Conservation (phyloP, 2,888 invertebrate genomes). For the Metallyticus violacea region DNA sequence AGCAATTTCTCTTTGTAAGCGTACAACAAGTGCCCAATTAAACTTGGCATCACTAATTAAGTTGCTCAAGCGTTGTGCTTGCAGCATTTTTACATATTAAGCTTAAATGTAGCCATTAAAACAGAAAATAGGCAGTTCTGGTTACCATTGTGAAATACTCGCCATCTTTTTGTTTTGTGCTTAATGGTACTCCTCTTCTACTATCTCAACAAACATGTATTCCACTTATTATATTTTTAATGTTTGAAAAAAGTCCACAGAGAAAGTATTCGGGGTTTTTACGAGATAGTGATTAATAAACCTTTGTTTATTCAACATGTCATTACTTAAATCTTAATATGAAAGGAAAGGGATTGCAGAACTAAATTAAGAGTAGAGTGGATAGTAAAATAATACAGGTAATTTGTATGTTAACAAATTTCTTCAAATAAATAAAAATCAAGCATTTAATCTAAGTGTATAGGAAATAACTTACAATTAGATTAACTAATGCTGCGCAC, state of each 20-base stretch:
- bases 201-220: neutral
- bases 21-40: neutral
- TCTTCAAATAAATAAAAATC: no score
- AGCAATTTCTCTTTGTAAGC: no score
- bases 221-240: no score
- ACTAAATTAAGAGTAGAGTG: no score
- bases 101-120: neutral
- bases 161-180: neutral
- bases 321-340: neutral
- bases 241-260: no score
- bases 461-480: no score
- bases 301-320: neutral
- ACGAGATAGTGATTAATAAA: neutral
- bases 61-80: no score
- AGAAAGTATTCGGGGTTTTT: neutral
- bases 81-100: neutral
- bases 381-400: no score
- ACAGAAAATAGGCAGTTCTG: neutral
- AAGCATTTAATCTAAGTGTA: no score
- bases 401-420: no score
- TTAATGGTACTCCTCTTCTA: neutral
- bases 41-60: neutral
- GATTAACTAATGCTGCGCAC: no score
- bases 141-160: neutral
- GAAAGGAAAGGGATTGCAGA: no score